Conservation (phyloP, 2,113 vertebrate species). For the Sitta europaea region DNA sequence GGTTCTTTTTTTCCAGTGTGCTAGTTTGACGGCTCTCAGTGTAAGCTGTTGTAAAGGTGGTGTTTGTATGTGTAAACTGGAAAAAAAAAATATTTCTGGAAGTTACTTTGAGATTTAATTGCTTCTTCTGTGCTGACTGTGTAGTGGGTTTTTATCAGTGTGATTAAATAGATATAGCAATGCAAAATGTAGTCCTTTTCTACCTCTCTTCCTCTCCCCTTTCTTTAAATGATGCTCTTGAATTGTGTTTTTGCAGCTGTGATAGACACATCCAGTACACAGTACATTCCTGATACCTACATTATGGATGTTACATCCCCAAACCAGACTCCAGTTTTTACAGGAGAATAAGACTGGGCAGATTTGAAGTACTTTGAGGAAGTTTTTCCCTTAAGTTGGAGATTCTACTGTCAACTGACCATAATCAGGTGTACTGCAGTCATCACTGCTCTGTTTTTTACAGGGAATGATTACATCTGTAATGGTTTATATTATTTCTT, state of each 20-base stretch:
- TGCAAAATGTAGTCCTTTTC: not conserved
- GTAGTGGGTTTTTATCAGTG: not conserved
- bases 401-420: not conserved
- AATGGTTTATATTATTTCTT: not conserved
- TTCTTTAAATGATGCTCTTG: not conserved
- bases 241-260: not conserved
- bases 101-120: not conserved
- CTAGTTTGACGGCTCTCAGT: not conserved
- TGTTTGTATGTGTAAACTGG: not conserved
- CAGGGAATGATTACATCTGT: not conserved
- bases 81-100: not conserved
- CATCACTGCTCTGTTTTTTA: not conserved
- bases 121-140: not conserved
- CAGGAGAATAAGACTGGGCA: not conserved
- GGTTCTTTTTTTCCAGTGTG: accelerated
- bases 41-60: not conserved
- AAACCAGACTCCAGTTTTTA: not conserved
- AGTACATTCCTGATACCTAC: not conserved
- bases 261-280: not conserved
- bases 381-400: not conserved
- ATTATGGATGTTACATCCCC: not conserved
- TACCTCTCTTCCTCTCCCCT: accelerated
- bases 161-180: not conserved
- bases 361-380: not conserved
- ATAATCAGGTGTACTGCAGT: not conserved